phyloP scores from a whole-genome alignment of 2,113 vertebrate genomes.

The Onychorhynchus coronatus region DNA sequence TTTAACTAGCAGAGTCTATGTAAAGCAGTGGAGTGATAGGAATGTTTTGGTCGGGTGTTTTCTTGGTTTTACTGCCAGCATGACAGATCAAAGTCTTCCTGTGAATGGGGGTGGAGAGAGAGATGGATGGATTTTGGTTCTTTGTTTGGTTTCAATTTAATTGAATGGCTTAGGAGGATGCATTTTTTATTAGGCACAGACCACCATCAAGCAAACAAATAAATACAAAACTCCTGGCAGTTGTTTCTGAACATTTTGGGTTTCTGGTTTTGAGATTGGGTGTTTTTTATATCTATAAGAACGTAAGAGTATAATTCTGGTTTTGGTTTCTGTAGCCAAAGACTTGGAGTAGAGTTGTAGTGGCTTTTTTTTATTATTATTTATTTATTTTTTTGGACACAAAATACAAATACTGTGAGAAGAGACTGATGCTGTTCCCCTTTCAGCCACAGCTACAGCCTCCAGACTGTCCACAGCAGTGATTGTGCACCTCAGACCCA shows the following conservation, averaged over 20 bases:
- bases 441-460: not conserved
- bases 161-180: not conserved
- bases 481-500: not conserved
- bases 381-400: too few relatives aligned
- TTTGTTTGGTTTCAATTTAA: constrained; percentile 23
- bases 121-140: not conserved
- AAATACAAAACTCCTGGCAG: not conserved
- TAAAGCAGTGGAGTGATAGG: not conserved
- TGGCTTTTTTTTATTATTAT: not conserved
- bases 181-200: constrained; percentile 23
- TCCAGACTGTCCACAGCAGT: not conserved
- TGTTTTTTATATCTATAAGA: not conserved
- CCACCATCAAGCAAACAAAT: constrained; percentile 31
- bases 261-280: not conserved
- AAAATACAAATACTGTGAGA: not conserved
- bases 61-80: not conserved
- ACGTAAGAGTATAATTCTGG: not conserved
- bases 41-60: not conserved
- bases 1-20: constrained; percentile 15
- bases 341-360: not conserved
- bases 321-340: constrained; percentile 6
- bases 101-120: not conserved
- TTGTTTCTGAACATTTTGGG: not conserved
- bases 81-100: constrained; percentile 54
- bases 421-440: not conserved